Evolutionary conservation across 2,888 invertebrate genomes (phyloP).

Genomic region (Dendrolimus houi): DNA sequence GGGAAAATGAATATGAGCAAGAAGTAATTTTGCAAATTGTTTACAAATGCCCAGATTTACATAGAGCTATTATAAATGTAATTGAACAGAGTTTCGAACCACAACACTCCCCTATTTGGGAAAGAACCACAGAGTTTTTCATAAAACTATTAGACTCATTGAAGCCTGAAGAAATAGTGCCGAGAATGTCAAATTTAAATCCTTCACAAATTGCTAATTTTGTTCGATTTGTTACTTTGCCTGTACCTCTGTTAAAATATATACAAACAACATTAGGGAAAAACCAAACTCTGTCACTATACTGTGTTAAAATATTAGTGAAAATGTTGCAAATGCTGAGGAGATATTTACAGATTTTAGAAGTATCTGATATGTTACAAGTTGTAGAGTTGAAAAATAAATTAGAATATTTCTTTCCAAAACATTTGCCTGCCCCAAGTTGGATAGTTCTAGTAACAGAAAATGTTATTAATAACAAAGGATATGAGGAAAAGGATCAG

Average conservation of each 20-base stretch:
- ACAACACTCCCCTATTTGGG: conserved; percentile 71
- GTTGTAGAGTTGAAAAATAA: conserved; percentile 48
- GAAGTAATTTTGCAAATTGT: conserved; percentile 80
- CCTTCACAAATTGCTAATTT: conserved; percentile 71
- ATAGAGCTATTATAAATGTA: conserved; percentile 76
- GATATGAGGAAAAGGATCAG: conserved; percentile 25
- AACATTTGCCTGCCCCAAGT: conserved; percentile 55
- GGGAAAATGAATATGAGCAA: conserved; percentile 80
- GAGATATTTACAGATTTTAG: conserved; percentile 70
- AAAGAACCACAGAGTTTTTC: conserved; percentile 61
- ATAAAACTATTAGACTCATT: conserved; percentile 58
- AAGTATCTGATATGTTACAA: conserved; percentile 37
- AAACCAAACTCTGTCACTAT: conserved; percentile 54
- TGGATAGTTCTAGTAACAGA: conserved; percentile 47
- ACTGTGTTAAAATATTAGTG: conserved; percentile 68
- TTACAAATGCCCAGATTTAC: conserved; percentile 82
- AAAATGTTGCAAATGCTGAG: conserved; percentile 72
- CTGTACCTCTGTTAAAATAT: conserved; percentile 63
- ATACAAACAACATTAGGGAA: conserved; percentile 47
- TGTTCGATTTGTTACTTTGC: conserved; percentile 64
- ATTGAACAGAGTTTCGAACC: conserved; percentile 79
- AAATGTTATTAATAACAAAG: conserved; percentile 31
- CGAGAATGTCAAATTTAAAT: conserved; percentile 57
- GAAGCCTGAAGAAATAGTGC: conserved; percentile 64
- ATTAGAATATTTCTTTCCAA: conserved; percentile 61